Conservation (phyloP, 2,797 vertebrate species). For the Dipus sagitta region DNA sequence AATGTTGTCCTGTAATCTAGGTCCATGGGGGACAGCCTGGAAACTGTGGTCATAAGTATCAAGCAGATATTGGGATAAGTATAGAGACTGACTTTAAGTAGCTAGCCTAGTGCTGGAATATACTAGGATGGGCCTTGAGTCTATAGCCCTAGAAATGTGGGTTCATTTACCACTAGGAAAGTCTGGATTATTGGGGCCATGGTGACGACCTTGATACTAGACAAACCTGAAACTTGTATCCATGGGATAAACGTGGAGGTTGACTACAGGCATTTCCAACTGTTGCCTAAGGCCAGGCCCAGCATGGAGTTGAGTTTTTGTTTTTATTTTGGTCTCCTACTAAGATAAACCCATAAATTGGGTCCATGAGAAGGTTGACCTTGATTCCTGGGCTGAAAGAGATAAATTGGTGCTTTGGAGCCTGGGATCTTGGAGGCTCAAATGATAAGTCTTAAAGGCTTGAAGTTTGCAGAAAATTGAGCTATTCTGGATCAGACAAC, state of each 20-base stretch:
- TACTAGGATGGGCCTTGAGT: background rate
- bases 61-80: background rate
- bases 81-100: background rate
- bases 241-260: too few relatives aligned
- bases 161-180: background rate
- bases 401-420: background rate
- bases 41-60: background rate
- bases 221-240: background rate
- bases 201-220: background rate
- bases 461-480: background rate
- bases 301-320: background rate
- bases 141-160: background rate
- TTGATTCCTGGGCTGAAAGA: background rate
- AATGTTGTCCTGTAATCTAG: background rate
- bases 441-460: background rate
- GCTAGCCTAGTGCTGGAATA: too few relatives aligned
- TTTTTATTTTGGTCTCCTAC: background rate
- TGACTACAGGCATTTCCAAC: background rate
- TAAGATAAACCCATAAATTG: too few relatives aligned
- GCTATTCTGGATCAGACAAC: background rate
- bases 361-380: too few relatives aligned
- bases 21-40: accelerated
- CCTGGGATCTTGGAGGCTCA: too few relatives aligned
- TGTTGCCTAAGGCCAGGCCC: background rate
- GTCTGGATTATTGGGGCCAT: background rate